Evolutionary conservation across 2,113 vertebrate species (phyloP), one percentile per base, ranked within the genome.

Genomic region (Struthidea cinerea): DNA sequence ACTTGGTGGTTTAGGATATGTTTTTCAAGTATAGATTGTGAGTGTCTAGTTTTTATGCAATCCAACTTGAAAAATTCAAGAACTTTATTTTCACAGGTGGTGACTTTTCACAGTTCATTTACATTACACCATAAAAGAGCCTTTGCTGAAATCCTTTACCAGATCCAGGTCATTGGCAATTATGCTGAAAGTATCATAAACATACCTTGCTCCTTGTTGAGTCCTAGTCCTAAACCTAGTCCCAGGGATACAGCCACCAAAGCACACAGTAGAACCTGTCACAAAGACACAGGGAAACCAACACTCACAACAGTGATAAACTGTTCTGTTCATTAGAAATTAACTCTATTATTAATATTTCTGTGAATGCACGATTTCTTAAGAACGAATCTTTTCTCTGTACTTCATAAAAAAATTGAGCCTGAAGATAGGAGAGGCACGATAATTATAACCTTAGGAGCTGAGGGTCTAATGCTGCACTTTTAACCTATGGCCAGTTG

Each of bases 161-260:
- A 88, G 27, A 63, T 71, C 30, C 46, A 75, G 17, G 35, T n/a
- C 12, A 23, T 6, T 3, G 4, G n/a, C 39, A 76, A 60, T 64
- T 83, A 44, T 33, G 30, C 42, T 61, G 39, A 30, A 90, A 83
- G 18, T 32, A n/a, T 67, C 42, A 46, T 21, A 93, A 88, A 90
- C 73, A 16, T 97, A 97, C 97, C 96, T 97, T 93, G 89, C 59
- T 97, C 93, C 91, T 97, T 90, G 52, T 95, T 97, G 46, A 98
- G 96, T 82, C 98, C 98, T 64, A 98, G 97, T 67, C 97, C 98
- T 76, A 98, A 88, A 42, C 98, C 98, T 57, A 98, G 91, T 81
- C 97, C 98, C 96, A 98, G 95, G 5, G 98, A 96, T 57, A 98
- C 52, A 77, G 39, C 67, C 95, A 98, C 97, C 94, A 98, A 90